Evolutionary conservation across 2,888 invertebrate species (phyloP).

Genomic region (Eudasyphora cyanicolor): DNA sequence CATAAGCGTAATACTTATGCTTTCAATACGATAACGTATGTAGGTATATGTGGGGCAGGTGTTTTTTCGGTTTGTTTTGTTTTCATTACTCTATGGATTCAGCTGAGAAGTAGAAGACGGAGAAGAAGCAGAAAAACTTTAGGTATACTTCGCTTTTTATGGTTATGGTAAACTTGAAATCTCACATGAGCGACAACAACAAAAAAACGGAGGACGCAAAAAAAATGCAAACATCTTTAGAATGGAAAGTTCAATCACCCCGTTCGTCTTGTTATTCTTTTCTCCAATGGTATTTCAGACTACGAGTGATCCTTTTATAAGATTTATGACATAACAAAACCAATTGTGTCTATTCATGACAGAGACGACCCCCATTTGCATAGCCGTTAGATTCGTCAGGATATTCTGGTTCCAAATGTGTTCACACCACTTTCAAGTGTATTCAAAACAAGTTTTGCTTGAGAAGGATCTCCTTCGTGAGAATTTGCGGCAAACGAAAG

Average conservation of each 20-base stretch:
- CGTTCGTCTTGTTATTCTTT: conserved; percentile 21
- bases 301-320: background rate
- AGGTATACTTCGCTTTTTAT: background rate
- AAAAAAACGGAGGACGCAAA: background rate
- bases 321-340: background rate
- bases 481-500: background rate
- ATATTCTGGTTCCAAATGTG: conserved; percentile 28
- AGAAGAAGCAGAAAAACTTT: too few relatives aligned
- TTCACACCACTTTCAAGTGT: conserved; percentile 18
- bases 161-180: conserved; percentile 55
- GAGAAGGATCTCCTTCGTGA: background rate
- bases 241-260: conserved; percentile 59
- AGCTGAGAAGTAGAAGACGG: too few relatives aligned
- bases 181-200: conserved; percentile 8
- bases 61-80: conserved; percentile 27
- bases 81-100: conserved; percentile 59
- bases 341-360: background rate
- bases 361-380: background rate
- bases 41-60: conserved; percentile 8
- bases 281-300: too few relatives aligned
- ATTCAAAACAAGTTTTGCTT: background rate
- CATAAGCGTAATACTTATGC: background rate
- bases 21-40: too few relatives aligned
- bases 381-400: background rate
- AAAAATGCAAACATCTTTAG: conserved; percentile 26